Evolutionary conservation across 2,888 invertebrate species (phyloP).

Genomic region (Trachelus stipa): DNA sequence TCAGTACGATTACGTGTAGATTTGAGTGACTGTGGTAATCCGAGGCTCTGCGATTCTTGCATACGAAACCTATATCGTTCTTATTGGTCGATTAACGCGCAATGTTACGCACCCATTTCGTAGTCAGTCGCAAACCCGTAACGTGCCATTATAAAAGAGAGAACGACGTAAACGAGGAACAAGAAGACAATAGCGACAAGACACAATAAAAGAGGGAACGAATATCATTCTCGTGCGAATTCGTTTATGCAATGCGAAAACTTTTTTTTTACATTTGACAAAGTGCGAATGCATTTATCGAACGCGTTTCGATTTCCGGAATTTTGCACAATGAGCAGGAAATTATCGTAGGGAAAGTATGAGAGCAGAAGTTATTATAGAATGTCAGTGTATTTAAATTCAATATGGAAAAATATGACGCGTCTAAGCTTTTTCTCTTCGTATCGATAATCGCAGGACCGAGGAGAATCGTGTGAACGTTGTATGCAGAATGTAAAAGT

Average conservation of each 20-base stretch:
- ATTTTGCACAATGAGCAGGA: too few relatives aligned
- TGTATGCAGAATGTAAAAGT: neutral
- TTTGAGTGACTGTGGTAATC: constrained; percentile 63
- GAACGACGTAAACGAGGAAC: constrained; percentile 32
- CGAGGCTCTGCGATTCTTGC: constrained; percentile 67
- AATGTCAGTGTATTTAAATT: neutral
- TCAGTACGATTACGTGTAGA: neutral
- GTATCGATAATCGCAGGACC: neutral
- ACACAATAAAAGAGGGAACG: constrained; percentile 7
- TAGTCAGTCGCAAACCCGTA: neutral
- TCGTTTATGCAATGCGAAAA: neutral
- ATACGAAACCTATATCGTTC: constrained; percentile 67
- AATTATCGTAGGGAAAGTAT: too few relatives aligned
- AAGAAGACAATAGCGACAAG: constrained; percentile 17
- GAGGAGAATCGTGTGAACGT: neutral
- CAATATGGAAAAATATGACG: neutral
- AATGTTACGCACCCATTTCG: constrained; percentile 17
- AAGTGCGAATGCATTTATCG: too few relatives aligned
- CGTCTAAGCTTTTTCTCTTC: neutral
- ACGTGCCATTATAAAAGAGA: neutral
- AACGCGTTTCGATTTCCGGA: too few relatives aligned
- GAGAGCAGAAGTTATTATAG: too few relatives aligned
- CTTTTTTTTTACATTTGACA: neutral
- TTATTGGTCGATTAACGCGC: constrained; percentile 63
- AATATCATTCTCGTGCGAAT: neutral